phyloP scores from a whole-genome alignment of 2,888 invertebrate genomes.

The Drosophila limbata region DNA sequence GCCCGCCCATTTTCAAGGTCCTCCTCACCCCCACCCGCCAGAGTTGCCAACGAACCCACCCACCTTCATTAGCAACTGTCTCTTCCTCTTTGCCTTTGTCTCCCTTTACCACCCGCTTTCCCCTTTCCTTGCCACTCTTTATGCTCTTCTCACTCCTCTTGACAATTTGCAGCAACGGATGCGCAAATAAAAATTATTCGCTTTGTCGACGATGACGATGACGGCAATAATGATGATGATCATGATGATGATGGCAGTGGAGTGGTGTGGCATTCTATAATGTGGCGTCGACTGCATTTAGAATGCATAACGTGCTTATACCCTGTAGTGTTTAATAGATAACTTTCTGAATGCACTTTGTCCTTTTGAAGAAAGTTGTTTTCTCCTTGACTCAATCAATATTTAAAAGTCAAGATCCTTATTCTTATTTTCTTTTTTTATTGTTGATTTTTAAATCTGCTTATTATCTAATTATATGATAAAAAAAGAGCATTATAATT shows the following conservation, averaged over 20 bases:
- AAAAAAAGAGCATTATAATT: not conserved
- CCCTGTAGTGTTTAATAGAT: not conserved
- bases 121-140: not conserved
- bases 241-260: not conserved
- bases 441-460: not conserved
- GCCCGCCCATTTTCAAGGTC: slow-evolving; percentile 59
- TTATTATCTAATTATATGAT: not conserved
- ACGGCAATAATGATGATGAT: slow-evolving; percentile 19
- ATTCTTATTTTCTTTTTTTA: too few species aligned
- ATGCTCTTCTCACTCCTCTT: slow-evolving; percentile 3
- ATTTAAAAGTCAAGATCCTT: too few species aligned
- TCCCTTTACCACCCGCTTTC: not conserved
- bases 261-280: not conserved
- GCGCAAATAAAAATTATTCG: slow-evolving; percentile 81
- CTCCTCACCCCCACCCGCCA: slow-evolving; percentile 11
- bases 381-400: not conserved
- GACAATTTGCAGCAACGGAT: slow-evolving; percentile 70
- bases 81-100: not conserved
- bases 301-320: not conserved
- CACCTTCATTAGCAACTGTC: slow-evolving; percentile 6
- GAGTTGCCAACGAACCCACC: slow-evolving; percentile 7
- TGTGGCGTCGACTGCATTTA: not conserved
- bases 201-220: slow-evolving; percentile 44
- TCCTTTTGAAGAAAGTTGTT: too few species aligned
- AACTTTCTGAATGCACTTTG: too few species aligned